Evolutionary conservation across 2,113 vertebrate genomes (phyloP).

Genomic region (Pluvialis apricaria): DNA sequence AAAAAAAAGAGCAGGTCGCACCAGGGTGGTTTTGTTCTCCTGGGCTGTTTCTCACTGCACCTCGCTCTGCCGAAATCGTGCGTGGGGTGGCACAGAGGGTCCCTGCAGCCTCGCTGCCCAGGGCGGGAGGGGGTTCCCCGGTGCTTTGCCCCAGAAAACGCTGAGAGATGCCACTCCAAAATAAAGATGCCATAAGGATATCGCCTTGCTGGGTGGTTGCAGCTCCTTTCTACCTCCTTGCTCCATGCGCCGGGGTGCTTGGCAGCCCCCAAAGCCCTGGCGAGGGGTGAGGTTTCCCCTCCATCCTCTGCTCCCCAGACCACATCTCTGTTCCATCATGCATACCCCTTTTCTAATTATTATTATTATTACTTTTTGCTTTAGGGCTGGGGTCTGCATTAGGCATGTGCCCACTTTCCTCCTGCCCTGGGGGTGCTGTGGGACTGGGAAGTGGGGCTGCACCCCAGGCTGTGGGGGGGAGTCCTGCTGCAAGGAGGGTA

Average conservation of each 20-base stretch:
- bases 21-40: fast-evolving
- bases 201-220: neutral
- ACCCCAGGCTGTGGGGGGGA: fast-evolving
- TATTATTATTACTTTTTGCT: too few relatives aligned
- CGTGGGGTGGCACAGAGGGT: too few relatives aligned
- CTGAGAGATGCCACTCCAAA: neutral
- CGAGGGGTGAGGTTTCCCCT: fast-evolving
- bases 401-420: neutral
- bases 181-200: fast-evolving
- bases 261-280: neutral
- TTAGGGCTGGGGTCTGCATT: too few relatives aligned
- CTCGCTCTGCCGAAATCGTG: neutral
- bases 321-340: neutral
- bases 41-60: fast-evolving
- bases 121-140: fast-evolving
- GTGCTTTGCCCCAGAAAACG: neutral
- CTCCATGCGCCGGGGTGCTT: too few relatives aligned
- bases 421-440: fast-evolving
- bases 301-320: neutral
- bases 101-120: fast-evolving
- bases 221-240: neutral
- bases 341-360: fast-evolving
- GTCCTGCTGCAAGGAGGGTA: neutral
- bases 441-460: neutral
- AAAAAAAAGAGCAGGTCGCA: fast-evolving